A percentile compares a stretch with the other conserved stretches of the same genome.
phyloP scores from a whole-genome alignment of 2,888 invertebrate species.

The Sphecodes monilicornis region DNA sequence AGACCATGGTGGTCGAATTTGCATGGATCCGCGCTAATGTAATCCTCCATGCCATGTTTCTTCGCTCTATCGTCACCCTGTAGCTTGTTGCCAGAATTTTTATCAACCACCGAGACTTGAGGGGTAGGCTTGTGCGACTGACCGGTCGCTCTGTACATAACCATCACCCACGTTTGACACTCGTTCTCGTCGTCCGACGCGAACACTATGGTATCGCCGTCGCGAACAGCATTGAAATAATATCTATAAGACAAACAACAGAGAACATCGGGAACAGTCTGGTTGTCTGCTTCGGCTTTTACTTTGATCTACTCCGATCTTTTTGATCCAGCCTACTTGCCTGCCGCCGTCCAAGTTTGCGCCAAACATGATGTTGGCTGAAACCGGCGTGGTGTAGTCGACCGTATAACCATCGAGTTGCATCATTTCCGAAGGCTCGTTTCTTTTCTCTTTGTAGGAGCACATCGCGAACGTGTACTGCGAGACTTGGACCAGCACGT shows the following conservation, averaged over 20 bases:
- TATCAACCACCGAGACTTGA: conserved; percentile 92
- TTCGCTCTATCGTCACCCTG: conserved; percentile 98
- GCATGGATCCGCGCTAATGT: conserved; percentile 99
- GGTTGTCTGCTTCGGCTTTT: background rate
- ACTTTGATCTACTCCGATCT: background rate
- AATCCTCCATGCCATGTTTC: conserved; percentile 99
- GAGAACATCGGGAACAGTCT: background rate
- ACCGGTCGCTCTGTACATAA: conserved; percentile 99
- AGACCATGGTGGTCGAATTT: conserved; percentile 97
- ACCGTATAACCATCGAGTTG: conserved; percentile 99
- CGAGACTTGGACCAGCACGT: conserved; percentile 99
- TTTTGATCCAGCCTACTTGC: conserved; percentile 63
- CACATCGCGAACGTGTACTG: conserved; percentile 99
- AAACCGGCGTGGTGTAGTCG: conserved; percentile 98
- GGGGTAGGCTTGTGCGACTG: conserved; percentile 99
- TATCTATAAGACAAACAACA: conserved; percentile 86
- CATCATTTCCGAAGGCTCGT: conserved; percentile 99
- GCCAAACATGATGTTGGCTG: conserved; percentile 96
- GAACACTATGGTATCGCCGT: conserved; percentile 98
- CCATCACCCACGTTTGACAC: conserved; percentile 99
- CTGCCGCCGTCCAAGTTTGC: conserved; percentile 87
- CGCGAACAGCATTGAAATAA: conserved; percentile 99
- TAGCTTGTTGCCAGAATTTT: conserved; percentile 94
- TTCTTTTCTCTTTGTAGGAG: conserved; percentile 99
- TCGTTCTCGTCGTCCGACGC: conserved; percentile 99